phyloP scores from a whole-genome alignment of 92 coral and sea anemone genomes.

The Blastomussa wellsi region DNA sequence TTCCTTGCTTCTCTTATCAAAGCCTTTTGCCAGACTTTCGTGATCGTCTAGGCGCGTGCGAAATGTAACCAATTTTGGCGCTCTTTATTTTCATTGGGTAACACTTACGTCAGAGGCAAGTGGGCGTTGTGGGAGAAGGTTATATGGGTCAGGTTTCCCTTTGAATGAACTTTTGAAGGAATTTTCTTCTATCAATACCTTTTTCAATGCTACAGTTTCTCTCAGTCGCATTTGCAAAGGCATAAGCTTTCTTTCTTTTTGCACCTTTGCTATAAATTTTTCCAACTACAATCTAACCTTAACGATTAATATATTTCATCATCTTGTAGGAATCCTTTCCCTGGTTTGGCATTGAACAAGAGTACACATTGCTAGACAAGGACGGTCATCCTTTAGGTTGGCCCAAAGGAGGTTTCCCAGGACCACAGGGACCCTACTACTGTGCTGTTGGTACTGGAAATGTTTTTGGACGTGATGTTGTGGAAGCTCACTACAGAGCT shows the following conservation, averaged over 20 bases:
- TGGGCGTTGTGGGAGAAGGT: too few species aligned
- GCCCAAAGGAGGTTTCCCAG: slow-evolving; percentile 99
- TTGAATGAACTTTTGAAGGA: too few species aligned
- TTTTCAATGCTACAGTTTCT: too few species aligned
- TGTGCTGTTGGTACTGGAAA: slow-evolving; percentile 96
- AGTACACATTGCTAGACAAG: slow-evolving; percentile 86
- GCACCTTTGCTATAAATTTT: neutral
- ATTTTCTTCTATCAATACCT: too few species aligned
- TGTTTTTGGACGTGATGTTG: slow-evolving; percentile 94
- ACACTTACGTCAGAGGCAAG: too few species aligned
- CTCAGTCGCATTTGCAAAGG: too few species aligned
- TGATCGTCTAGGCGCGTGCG: too few species aligned
- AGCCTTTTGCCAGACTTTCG: too few species aligned
- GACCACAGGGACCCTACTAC: slow-evolving; percentile 97
- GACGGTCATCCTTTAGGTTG: slow-evolving; percentile 95
- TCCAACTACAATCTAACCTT: neutral
- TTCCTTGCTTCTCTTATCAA: too few species aligned
- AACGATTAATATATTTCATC: neutral
- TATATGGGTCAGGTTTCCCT: too few species aligned
- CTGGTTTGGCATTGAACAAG: slow-evolving; percentile 99
- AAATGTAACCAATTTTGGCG: too few species aligned
- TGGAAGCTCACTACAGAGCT: slow-evolving; percentile 97
- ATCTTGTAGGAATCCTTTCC: slow-evolving; percentile 40
- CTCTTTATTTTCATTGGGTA: too few species aligned
- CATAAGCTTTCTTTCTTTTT: neutral